Percentiles rank a stretch among this genome's conserved stretches.
Evolutionary conservation across 2,888 invertebrate genomes (phyloP).

Genomic region (Osedax fenrisi): DNA sequence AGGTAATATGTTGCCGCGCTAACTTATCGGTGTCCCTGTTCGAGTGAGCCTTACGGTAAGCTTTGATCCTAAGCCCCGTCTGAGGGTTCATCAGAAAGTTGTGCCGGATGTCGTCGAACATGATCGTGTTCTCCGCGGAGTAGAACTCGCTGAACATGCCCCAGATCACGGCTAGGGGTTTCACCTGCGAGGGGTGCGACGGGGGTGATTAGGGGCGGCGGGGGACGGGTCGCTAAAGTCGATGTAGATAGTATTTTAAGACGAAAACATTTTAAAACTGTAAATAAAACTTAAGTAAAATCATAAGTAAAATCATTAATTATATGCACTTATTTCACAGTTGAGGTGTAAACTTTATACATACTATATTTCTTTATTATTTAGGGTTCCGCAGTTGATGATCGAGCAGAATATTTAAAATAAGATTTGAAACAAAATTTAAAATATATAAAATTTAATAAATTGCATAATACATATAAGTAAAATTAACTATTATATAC

Average conservation of each 20-base stretch:
- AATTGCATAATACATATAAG: no score
- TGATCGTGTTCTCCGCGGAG: conserved; percentile 79
- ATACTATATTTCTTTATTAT: no score
- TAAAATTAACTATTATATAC: no score
- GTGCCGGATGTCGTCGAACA: conserved; percentile 87
- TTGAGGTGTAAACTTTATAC: no score
- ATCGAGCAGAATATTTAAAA: no score
- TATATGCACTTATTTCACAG: no score
- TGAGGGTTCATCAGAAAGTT: conserved; percentile 96
- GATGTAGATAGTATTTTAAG: not conserved
- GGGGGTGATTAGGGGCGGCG: not conserved
- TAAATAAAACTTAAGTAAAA: no score
- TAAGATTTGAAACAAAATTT: no score
- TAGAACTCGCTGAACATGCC: conserved; percentile 74
- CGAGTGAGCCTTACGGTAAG: not conserved
- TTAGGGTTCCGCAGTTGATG: no score
- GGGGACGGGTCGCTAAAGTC: not conserved
- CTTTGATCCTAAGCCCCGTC: conserved; percentile 63
- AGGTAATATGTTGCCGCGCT: not conserved
- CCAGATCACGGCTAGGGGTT: conserved; percentile 91
- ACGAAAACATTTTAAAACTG: no score
- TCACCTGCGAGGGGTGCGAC: conserved; percentile 58
- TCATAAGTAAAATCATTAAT: no score
- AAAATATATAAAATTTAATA: no score
- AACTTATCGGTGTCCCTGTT: not conserved